Conservation (phyloP, 2,113 vertebrate genomes). For the Tragulus kanchil region DNA sequence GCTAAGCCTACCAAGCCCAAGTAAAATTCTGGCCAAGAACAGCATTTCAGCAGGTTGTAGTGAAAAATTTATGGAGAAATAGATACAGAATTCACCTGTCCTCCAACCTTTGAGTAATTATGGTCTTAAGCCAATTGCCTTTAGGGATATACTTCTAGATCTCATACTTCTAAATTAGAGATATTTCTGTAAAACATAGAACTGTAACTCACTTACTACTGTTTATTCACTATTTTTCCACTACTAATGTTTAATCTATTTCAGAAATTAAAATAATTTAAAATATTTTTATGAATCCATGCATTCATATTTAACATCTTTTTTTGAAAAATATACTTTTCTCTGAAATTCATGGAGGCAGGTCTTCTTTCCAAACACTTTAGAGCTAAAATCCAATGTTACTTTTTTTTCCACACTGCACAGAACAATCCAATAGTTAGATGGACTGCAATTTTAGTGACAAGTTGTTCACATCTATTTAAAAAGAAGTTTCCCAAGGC, state of each 20-base stretch:
- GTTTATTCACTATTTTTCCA: not conserved
- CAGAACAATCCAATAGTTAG: not conserved
- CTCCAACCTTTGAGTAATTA: not conserved
- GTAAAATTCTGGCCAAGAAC: not conserved
- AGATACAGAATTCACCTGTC: not conserved
- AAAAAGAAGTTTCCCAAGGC: not conserved
- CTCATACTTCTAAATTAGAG: not conserved
- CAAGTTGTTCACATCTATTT: conserved; percentile 1
- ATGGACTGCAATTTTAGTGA: not conserved
- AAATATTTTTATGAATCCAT: not conserved
- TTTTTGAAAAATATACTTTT: not conserved
- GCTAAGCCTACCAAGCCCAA: not conserved
- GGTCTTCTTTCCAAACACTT: not conserved
- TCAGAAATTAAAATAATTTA: not conserved
- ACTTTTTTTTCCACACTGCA: not conserved
- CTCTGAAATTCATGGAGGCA: not conserved
- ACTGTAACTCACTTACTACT: not conserved
- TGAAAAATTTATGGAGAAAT: not conserved
- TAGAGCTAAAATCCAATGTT: not conserved
- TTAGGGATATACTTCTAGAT: not conserved
- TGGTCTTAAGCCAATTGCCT: not conserved
- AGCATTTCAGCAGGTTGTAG: not conserved
- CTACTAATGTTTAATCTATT: not conserved
- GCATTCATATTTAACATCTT: not conserved
- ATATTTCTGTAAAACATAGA: not conserved